Base-by-base conservation (phyloP, 2,797 vertebrate species). In the Falco biarmicus region DNA sequence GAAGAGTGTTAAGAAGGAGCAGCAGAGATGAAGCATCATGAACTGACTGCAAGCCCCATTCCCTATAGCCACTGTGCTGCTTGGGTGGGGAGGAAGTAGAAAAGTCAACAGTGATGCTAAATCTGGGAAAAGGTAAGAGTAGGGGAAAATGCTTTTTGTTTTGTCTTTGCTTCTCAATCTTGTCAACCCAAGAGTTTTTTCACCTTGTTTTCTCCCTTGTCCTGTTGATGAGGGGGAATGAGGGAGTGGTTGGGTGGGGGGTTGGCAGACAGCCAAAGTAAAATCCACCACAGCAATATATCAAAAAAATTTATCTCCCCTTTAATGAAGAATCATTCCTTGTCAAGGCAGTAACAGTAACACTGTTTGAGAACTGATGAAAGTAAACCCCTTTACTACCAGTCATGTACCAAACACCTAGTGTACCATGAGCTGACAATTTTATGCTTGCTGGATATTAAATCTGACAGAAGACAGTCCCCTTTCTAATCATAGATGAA, bases 241-340 rank as follows among this genome's bases (percentile, higher is more conserved):
- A n/a, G 5, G n/a, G 2, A 51, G 26, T 45, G 18, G 24, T 4
- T 68, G 13, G 4, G 1, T n/a, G 3, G 7, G 7, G 2, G 5
- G 63, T 28, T 71, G 31, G 25, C 25, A 85, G 11, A 34, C 10
- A 68, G 10, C 3, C 22, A 28, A 80, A 54, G 11, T 60, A 13
- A 77, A 76, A 73, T 73, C 6, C 64, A 64, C 17, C 9, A 37
- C 9, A 83, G 11, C 11, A 84, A 21, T 28, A 13, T 7, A 51
- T 71, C 32, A 68, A 17, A 69, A 78, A 61, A 54, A 71, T 11
- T 1, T 54, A 63, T 66, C 50, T 66, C 5, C 8, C 5, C 8
- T 8, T 81, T 41, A 32, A 7, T 56, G 24, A 69, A 65, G 51
- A 73, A 65, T 25, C 3, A 41, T 65, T 68, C 21, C 5, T 45